Base-by-base conservation (phyloP, 1,140 invertebrate species). In the Drosophila bocki region DNA sequence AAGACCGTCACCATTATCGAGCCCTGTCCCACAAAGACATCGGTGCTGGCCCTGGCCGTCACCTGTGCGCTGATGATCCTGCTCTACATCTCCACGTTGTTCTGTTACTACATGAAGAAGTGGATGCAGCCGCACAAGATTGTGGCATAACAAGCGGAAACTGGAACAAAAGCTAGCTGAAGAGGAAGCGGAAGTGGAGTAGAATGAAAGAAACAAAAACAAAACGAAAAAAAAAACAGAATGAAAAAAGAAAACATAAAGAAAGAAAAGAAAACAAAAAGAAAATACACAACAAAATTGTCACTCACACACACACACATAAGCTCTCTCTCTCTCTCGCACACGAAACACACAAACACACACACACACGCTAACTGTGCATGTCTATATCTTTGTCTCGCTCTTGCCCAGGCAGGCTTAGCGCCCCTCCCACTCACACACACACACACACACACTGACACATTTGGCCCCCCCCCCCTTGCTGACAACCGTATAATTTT, bases 91-190 rank as follows among this genome's bases (percentile, higher is more conserved):
- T 96, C 96, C 59, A 98, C 97, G 29, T 94, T 98, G 75, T 97
- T 97, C 94, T 97, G 96, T 93, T 97, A 97, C 93, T 97, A 97
- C 94, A 97, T 97, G 96, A 97, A 96, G 92, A 97, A 97, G 92
- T 98, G 97, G 97, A 94, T 97, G 92, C 94, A 95, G 77, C 97
- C 97, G 19, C 94, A 95, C 64, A 97, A 97, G 93, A 95, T 96
- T 91, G 95, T 97, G 94, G 95, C 96, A 87, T 97, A 95, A 72
- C 42, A 57, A 75, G 58, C 29, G 58, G 47, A 53, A 63, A 44
- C 44, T 45, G 39, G 48, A 44, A 56, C 51, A 57, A 22, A 22
- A 22, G 53, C 17, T 54, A 39, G 47, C 35, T 50, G 33, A 39
- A 59, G 37, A 42, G 42, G 17, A 35, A 29, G 22, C 32, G 2